Percentiles rank a stretch among this genome's conserved stretches.
Evolutionary conservation across 2,113 vertebrate genomes (phyloP).

Genomic region (Mobula birostris): DNA sequence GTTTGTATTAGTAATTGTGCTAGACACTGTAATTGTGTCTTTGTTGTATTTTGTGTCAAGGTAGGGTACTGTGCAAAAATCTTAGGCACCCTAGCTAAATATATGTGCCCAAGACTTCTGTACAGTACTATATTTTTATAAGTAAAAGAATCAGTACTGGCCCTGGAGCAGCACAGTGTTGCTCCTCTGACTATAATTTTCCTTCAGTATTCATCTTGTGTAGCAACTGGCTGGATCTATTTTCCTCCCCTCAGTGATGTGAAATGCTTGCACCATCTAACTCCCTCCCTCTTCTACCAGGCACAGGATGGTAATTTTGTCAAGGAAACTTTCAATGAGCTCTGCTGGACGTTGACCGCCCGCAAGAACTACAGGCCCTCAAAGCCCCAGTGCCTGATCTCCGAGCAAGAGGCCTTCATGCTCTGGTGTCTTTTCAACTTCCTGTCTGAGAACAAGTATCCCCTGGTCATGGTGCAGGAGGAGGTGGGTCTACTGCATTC

Average conservation of each 20-base stretch:
- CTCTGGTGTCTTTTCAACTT: constrained; percentile 71
- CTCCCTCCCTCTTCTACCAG: constrained; percentile 42
- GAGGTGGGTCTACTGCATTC: constrained; percentile 51
- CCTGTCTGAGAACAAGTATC: constrained; percentile 65
- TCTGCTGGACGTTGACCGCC: constrained; percentile 69
- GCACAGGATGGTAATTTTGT: constrained; percentile 62
- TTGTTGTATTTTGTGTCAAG: no score
- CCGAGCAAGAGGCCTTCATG: constrained; percentile 58
- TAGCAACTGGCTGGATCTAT: neutral
- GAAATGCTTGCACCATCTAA: neutral
- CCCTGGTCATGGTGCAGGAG: constrained; percentile 61
- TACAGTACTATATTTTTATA: no score
- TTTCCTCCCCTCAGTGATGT: neutral
- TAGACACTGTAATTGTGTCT: no score
- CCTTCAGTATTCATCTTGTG: no score
- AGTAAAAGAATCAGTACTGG: no score
- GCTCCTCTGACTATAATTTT: no score
- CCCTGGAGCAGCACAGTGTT: no score
- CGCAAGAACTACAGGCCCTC: constrained; percentile 60
- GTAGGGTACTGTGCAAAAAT: no score
- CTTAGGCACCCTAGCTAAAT: no score
- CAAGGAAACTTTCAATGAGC: constrained; percentile 65
- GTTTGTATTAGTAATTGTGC: no score
- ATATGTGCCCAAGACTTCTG: no score
- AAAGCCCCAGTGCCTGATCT: constrained; percentile 46